Evolutionary conservation across 2,888 invertebrate species (phyloP), one percentile per base, ranked within the genome.

Genomic region (Bellardia bayeri): DNA sequence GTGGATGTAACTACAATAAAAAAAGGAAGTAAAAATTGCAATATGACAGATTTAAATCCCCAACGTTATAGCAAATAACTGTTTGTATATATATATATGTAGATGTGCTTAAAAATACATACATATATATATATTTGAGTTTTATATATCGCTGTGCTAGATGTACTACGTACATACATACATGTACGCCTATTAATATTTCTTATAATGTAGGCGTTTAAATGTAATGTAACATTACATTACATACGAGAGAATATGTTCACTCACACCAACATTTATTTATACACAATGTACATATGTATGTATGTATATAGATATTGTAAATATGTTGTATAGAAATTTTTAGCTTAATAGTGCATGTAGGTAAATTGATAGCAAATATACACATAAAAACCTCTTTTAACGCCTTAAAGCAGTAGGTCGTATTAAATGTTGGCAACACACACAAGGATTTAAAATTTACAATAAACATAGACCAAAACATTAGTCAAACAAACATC

Each of bases 11-110:
- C 23, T 14, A 40, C 37, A 75, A 61, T 61, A 42, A 71, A 16
- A 16, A 56, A 78, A 30, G 16, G 16, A 74, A 84, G 72, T 42
- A 74, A 74, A 85, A 54, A 74, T 74, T 74, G 51, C 76, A 54
- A 61, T 4, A 68, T 68, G 61, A 79, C 68, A 80, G n/a, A 68
- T 85, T 79, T 58, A 16, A 85, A 74, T 74, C 51, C 42, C 14
- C 79, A 68, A 68, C 58, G 37, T 68, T 58, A 79, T 42, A 72
- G 58, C 58, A 66, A 58, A 75, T 76, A 68, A 14, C 66, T 58
- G 66, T 8, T 61, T n/a, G 23, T 23, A 30, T 42, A 42, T 49
- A 2, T 42, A 14, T 13, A 11, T 3, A 33, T 42, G n/a, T 42
- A 8, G 30, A n/a, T 54, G n/a, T 6, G 8, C 0, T 16, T n/a